Evolutionary conservation across 2,888 invertebrate genomes (phyloP), one percentile per base, ranked within the genome.

Genomic region (Caradrina kadenii): DNA sequence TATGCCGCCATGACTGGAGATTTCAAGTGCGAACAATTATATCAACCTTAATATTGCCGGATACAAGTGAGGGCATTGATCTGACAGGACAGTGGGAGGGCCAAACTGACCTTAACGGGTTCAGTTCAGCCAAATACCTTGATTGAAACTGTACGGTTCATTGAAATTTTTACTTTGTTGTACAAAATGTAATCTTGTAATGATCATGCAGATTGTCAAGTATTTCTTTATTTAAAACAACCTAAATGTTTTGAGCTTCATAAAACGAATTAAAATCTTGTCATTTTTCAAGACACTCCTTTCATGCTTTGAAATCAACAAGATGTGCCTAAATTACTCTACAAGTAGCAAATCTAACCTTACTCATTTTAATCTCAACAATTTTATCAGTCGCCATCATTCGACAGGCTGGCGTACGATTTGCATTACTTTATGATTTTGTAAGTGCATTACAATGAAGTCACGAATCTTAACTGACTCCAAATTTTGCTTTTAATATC

Each of bases 401-500:
- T 64, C 49, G 35, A 56, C 55, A 60, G 55, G 17, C 49, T 31
- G 55, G 54, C 64, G 45, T 67, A 76, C 58, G 61, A 76, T 76
- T 76, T 73, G 60, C 68, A 75, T 69, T 74, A 64, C 60, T 63
- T 26, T 73, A 72, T 65, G 48, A 77, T 81, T 79, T 77, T 68
- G 69, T 71, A 63, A 84, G 61, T 78, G 71, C 71, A 77, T 82
- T 77, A 70, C 73, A 80, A 72, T 74, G 42, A 48, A 87, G 88
- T 90, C 91, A 91, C 89, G 91, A 91, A 73, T 86, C 82, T 73
- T 72, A 52, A 66, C 69, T 77, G 76, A 81, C 79, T 86, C 74
- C 81, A 81, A 85, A 85, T 86, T 86, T 88, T 87, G 81, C 85
- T 88, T 90, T 88, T 89, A 91, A 91, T 92, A 92, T 88, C 92